phyloP scores from a whole-genome alignment of 2,797 vertebrate species.

The Gephyroberyx darwinii region DNA sequence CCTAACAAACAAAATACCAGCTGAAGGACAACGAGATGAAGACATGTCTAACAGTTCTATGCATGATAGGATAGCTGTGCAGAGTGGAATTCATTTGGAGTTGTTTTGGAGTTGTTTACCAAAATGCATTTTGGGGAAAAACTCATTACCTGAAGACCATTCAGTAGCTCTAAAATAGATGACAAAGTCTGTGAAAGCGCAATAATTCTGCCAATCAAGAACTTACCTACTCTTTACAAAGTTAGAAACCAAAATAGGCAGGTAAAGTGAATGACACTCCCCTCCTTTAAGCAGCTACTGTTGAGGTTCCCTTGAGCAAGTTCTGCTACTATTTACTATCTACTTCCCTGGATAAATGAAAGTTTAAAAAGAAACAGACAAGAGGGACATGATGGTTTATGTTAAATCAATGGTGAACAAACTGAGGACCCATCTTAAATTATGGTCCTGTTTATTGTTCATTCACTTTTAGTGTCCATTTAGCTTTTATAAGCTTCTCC shows the following conservation, averaged over 20 bases:
- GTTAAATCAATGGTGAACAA: neutral
- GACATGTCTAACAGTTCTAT: no score
- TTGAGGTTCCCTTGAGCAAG: neutral
- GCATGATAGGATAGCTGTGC: neutral
- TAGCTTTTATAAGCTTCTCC: constrained; percentile 3
- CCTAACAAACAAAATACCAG: neutral
- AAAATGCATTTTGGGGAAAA: neutral
- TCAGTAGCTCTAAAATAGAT: no score
- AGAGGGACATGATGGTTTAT: neutral
- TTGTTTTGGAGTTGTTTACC: no score
- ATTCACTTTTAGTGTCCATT: constrained; percentile 14
- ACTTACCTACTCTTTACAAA: no score
- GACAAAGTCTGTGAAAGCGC: no score
- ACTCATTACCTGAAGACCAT: neutral
- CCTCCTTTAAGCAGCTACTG: no score
- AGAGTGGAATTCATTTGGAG: no score
- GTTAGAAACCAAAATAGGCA: no score
- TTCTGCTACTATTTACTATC: neutral
- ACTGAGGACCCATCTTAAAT: neutral
- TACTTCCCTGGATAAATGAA: neutral
- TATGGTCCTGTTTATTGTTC: neutral
- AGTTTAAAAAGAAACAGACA: neutral
- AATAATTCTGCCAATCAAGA: no score
- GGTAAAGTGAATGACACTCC: no score
- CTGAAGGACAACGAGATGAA: constrained; percentile 4